Percentiles rank a stretch among this genome's conserved stretches.
These are phyloP conservation scores for Morelia viridis DNA, from an alignment of 2,797 vertebrate species.

Conservation along the genomic window DNA sequence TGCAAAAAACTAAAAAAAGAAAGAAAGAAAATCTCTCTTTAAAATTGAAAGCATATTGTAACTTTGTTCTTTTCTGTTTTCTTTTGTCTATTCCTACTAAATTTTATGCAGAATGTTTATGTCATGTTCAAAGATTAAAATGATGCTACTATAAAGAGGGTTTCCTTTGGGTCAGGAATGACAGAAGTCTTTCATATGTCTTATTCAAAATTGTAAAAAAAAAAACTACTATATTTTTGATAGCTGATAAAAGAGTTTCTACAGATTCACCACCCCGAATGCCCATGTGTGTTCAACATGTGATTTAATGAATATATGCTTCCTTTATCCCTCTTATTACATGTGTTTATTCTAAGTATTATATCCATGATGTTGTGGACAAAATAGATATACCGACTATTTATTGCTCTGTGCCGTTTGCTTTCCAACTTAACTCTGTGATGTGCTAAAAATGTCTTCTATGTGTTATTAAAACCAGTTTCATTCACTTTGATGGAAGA, in stretches of 20 bases:
- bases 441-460: not conserved
- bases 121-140: constrained; percentile 18
- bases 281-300: not conserved
- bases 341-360: not conserved
- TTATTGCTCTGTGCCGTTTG: not conserved
- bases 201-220: constrained; percentile 36
- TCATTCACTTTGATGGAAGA: not conserved
- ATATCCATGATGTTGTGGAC: not conserved
- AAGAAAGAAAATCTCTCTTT: not conserved
- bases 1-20: constrained; percentile 6
- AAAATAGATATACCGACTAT: not conserved
- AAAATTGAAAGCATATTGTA: constrained; percentile 18
- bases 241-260: constrained; percentile 35
- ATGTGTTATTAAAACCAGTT: not conserved
- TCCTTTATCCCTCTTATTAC: not conserved
- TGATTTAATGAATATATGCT: not conserved
- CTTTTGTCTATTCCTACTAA: constrained; percentile 41
- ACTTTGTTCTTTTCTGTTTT: constrained; percentile 45
- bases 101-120: constrained; percentile 27
- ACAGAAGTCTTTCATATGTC: not conserved
- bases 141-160: fast-evolving
- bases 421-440: not conserved
- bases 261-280: constrained; percentile 19
- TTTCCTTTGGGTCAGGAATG: constrained; percentile 30
- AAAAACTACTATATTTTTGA: constrained; percentile 6